Evolutionary conservation across 2,113 vertebrate species (phyloP), one percentile per base, ranked within the genome.

Genomic region (Acrocephalus kingi): DNA sequence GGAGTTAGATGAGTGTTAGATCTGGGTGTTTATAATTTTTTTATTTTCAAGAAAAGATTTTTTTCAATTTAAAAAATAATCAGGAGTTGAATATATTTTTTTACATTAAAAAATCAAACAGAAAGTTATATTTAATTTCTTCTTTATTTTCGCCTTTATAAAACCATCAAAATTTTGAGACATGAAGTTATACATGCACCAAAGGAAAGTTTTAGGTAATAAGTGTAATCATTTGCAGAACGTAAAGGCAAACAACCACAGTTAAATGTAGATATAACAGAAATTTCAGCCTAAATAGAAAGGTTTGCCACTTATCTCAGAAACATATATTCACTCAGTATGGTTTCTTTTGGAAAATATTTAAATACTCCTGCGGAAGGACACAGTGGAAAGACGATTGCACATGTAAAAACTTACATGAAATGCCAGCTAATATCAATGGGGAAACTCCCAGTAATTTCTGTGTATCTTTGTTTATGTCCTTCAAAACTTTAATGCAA

Each of bases 221-320:
- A 16, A 35, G 6, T 37, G 1, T 31, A 52, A 43, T 59, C 6
- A 33, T 16, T 84, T 59, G 9, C 12, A 35, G 11, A 54, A 33
- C 2, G 1, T n/a, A 58, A 75, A 79, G 8, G 2, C 2, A 83
- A 75, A 58, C 16, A 81, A 18, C 4, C 0, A 1, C 7, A 22
- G 8, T 43, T 15, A 13, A 19, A 28, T 4, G 11, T 5, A 61
- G 7, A 37, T 43, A 31, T 5, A 22, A 46, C 15, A 52, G 5
- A 69, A 52, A 43, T 48, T 61, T 8, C 21, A 71, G 15, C 2
- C 3, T 11, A 7, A 82, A 19, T 76, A 30, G 3, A 64, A 68
- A 35, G 2, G 0, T 48, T 81, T 80, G 3, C 1, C 28, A 10
- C 4, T 77, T 11, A 14, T 56, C 59, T 87, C n/a, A 49, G 22